Base-by-base conservation (phyloP, 2,797 vertebrate genomes). In the Alauda arvensis region DNA sequence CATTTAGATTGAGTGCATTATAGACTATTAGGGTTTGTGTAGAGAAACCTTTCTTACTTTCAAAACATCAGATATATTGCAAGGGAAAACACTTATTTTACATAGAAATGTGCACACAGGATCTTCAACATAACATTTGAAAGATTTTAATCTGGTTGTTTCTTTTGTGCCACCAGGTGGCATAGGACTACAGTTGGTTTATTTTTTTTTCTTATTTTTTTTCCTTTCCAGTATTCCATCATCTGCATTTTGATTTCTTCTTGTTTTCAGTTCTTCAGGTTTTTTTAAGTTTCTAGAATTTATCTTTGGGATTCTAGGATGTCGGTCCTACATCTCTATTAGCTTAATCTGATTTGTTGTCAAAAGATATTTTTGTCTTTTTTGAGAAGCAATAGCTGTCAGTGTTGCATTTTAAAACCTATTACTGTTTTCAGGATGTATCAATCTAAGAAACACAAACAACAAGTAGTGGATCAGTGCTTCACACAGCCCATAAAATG, bases 91-190 rank as follows among this genome's bases (percentile, higher is more conserved):
- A n/a, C 12, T 34, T 23, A 63, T 51, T 80, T 70, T 68, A 33
- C 10, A 20, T 14, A 11, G 42, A 59, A 71, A 42, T 28, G 7
- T 20, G 5, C 25, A 3, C 18, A 24, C 1, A 3, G 9, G 25
- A 7, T 55, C 17, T 59, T 56, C n/a, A 66, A 37, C 5, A 4
- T 13, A 56, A 17, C 6, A 10, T 49, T 85, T 66, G 25, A 29
- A 83, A 75, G 29, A 59, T 61, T 86, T 91, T 28, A 10, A 18
- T 48, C 65, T 61, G 14, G 9, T 53, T 63, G 31, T 77, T 91
- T 88, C 56, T 56, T 60, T 55, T 70, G 40, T 92, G 55, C 95
- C 94, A 91, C 90, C 69, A 94, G 95, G 63, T 93, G 95, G 93
- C 93, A 83, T 40, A 68, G 76, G 29, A 76, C 34, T 68, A 83